phyloP scores from a whole-genome alignment of 2,113 vertebrate species.

The Eubucco bourcierii region DNA sequence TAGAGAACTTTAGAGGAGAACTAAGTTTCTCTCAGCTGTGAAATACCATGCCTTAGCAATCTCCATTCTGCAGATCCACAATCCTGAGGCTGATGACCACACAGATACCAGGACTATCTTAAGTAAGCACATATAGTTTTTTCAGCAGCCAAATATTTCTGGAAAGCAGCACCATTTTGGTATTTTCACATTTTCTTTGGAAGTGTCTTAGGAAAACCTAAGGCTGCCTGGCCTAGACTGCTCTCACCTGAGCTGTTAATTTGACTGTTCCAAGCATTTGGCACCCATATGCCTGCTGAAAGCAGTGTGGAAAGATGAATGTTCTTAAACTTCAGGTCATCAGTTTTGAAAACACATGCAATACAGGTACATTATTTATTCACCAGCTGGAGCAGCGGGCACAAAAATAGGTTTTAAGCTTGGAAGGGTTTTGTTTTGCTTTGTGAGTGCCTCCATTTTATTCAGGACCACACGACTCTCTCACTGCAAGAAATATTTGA shows the following conservation, averaged over 20 bases:
- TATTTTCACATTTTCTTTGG: neutral
- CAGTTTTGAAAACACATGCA: neutral
- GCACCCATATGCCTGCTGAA: neutral
- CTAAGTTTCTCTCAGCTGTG: neutral
- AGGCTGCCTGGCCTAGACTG: neutral
- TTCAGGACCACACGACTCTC: neutral
- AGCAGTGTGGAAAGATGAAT: neutral
- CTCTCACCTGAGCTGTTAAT: neutral
- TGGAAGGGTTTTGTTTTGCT: neutral
- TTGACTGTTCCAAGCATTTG: neutral
- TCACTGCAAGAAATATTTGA: slow-evolving; percentile 29
- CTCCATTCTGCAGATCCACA: neutral
- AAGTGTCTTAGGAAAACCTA: neutral
- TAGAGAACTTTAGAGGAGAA: neutral
- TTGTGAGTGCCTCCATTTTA: slow-evolving; percentile 2
- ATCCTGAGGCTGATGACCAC: neutral
- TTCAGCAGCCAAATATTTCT: neutral
- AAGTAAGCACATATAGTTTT: neutral
- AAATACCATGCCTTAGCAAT: neutral
- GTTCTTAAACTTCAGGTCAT: neutral
- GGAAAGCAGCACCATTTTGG: neutral
- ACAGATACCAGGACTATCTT: neutral
- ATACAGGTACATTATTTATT: neutral
- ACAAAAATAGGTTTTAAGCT: slow-evolving; percentile 20
- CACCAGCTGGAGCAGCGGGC: neutral